phyloP scores from a whole-genome alignment of 2,888 invertebrate genomes.

The Ametastegia equiseti region DNA sequence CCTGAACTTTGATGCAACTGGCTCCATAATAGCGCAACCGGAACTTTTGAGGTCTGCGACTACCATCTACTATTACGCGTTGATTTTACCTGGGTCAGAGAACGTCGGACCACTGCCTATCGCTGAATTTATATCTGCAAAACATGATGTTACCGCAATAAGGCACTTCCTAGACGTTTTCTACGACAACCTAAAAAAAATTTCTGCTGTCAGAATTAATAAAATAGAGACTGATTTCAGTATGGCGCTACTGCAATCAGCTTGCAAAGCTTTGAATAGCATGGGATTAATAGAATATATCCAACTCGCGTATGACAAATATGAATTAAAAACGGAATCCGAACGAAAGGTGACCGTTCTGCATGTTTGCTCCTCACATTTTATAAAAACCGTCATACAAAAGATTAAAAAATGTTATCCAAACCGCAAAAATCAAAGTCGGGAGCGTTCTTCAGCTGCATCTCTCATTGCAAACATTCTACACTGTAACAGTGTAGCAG shows the following conservation, averaged over 20 bases:
- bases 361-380: neutral
- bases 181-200: neutral
- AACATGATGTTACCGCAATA: neutral
- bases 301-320: neutral
- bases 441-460: neutral
- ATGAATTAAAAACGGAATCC: neutral
- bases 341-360: neutral
- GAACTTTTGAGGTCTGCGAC: neutral
- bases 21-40: neutral
- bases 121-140: too few species aligned
- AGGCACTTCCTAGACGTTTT: neutral
- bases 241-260: neutral
- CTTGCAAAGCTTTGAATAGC: neutral
- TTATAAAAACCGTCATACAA: neutral
- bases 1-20: neutral
- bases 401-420: neutral
- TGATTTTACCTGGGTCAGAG: neutral
- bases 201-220: neutral
- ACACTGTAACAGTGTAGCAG: neutral
- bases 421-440: neutral
- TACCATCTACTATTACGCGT: too few species aligned
- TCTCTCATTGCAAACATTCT: neutral
- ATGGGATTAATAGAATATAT: neutral
- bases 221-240: neutral
- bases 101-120: neutral